Evolutionary conservation across 2,888 invertebrate genomes (phyloP), one percentile per base, ranked within the genome.

Genomic region (Mimas tiliae): DNA sequence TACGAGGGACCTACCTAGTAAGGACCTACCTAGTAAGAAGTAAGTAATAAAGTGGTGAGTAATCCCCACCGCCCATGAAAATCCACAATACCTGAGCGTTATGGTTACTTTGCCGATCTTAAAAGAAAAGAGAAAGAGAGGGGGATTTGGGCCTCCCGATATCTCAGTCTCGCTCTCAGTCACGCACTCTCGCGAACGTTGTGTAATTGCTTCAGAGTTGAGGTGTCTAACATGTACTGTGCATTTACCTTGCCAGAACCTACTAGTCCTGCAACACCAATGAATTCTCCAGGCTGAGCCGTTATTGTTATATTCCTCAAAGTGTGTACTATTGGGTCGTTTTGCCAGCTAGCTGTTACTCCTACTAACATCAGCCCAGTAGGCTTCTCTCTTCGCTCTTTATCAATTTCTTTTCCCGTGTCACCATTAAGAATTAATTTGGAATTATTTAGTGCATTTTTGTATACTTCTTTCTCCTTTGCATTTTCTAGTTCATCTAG

Each of bases 231-330:
- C 1, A 3, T 27, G 2, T 38, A 3, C 38, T 38, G 7, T 38
- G 38, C 7, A 38, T 38, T 74, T 79, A 94, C 95, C 94, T 96
- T 97, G 65, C 97, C 97, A 6, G 96, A 88, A n/a, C 97, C 97
- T 0, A 97, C 97, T 47, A 96, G 94, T 14, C 97, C 97, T 51
- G 96, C 95, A 1, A 97, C 89, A 1, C 96, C 96, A 51, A 96
- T 87, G 65, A 96, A 90, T 73, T 95, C 94, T 47, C 95, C 95
- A 50, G 91, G 94, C 19, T 87, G 84, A 0, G 94, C 90, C 0
- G 90, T 89, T 0, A 96, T 73, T 19, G 87, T 90, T 6, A 96
- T 77, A 51, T 94, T 84, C 45, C 94, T 90, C 63, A 96, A 76
- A 0, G 95, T 95, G 62, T 96, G 93, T 12, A 94, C 93, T 14